These are phyloP conservation scores for Mesodorylaimus sp. DNA, from an alignment of 2,888 invertebrate genomes.

Conservation along the genomic window DNA sequence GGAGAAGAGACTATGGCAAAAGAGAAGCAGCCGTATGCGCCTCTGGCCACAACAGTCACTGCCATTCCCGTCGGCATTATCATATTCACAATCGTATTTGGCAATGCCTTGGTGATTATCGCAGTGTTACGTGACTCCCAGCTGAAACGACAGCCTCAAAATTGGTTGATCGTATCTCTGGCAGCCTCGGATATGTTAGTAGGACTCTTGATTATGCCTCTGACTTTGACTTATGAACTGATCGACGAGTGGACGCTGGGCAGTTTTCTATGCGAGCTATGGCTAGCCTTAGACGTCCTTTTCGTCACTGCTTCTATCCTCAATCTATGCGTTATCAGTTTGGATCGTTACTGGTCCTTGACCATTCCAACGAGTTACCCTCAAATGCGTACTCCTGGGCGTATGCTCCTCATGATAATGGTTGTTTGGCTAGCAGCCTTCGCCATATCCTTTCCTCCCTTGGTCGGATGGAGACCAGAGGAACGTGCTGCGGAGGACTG, in stretches of 20 bases:
- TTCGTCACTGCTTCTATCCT: no score
- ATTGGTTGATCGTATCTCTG: constrained; percentile 35
- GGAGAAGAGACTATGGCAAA: no score
- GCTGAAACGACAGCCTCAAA: constrained; percentile 32
- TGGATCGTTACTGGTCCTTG: not conserved
- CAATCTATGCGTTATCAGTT: constrained; percentile 34
- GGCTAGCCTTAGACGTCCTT: no score
- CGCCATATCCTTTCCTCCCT: constrained; percentile 1
- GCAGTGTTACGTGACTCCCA: constrained; percentile 26
- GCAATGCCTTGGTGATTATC: constrained; percentile 25
- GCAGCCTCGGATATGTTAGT: constrained; percentile 30
- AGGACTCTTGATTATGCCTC: constrained; percentile 35
- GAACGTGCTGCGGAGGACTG: constrained; percentile 17
- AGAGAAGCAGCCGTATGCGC: no score
- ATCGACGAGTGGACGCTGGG: constrained; percentile 37
- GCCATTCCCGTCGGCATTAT: no score
- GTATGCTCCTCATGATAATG: not conserved
- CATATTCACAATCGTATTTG: constrained; percentile 20
- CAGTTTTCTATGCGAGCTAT: no score
- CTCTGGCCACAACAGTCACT: no score
- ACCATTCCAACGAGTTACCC: not conserved
- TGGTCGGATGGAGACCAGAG: constrained; percentile 3
- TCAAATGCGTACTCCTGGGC: not conserved
- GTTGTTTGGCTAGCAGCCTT: not conserved
- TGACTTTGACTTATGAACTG: constrained; percentile 36